Evolutionary conservation across 2,888 invertebrate species (phyloP).

Genomic region (Onchidella celtica): DNA sequence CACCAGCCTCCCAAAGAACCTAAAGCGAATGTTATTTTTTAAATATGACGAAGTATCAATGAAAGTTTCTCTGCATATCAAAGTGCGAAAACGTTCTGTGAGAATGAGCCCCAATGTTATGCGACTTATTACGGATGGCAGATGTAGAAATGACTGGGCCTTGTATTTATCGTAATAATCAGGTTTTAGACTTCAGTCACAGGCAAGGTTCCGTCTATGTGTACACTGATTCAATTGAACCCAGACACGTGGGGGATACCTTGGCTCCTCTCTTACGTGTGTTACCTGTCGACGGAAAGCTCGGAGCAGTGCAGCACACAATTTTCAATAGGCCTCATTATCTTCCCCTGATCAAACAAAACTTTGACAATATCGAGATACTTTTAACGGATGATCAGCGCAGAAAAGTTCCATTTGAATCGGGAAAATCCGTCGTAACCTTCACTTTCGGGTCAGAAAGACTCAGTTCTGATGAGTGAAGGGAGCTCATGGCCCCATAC

Average conservation of each 20-base stretch:
- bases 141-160: too few species aligned
- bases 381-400: conserved; percentile 26
- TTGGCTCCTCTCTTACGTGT: conserved; percentile 27
- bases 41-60: too few species aligned
- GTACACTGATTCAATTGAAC: neutral
- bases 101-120: too few species aligned
- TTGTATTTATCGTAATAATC: too few species aligned
- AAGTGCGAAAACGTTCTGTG: too few species aligned
- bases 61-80: too few species aligned
- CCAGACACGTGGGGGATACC: conserved; percentile 7
- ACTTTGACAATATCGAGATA: conserved; percentile 31
- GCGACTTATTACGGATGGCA: too few species aligned
- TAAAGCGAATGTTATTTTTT: too few species aligned
- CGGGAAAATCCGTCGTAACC: conserved; percentile 37
- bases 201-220: conserved; percentile 12
- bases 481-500: neutral
- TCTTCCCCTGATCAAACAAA: conserved; percentile 6
- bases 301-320: neutral
- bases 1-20: too few species aligned
- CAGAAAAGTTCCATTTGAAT: neutral
- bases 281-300: neutral
- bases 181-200: too few species aligned
- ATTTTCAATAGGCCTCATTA: conserved; percentile 40
- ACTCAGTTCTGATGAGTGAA: neutral
- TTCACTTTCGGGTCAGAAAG: neutral